phyloP scores from a whole-genome alignment of 2,888 invertebrate genomes.

The Dasypogon diadema region DNA sequence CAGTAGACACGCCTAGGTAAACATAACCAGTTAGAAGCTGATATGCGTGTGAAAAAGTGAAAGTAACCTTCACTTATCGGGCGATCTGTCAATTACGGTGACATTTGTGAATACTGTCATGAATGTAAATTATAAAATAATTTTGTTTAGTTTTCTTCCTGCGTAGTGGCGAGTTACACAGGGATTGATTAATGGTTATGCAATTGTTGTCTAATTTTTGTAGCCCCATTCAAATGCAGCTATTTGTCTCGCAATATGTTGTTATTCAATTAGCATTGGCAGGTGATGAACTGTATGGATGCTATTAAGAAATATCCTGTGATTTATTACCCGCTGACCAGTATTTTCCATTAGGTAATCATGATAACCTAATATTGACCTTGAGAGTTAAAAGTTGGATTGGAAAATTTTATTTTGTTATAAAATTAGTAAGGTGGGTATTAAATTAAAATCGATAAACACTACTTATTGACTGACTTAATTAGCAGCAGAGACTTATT shows the following conservation, averaged over 20 bases:
- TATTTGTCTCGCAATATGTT: not conserved
- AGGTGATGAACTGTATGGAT: not conserved
- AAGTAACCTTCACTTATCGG: not conserved
- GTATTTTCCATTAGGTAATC: no score
- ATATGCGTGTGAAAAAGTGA: not conserved
- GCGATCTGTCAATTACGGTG: not conserved
- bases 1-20: not conserved
- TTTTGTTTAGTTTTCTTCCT: not conserved
- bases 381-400: no score
- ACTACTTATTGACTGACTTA: no score
- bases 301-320: not conserved
- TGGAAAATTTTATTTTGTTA: no score
- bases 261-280: not conserved
- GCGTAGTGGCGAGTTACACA: not conserved
- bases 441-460: no score
- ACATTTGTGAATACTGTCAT: not conserved
- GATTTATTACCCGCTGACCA: not conserved
- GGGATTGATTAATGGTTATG: not conserved
- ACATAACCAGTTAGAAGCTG: not conserved
- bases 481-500: no score
- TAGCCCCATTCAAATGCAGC: no score
- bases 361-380: no score
- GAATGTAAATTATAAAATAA: conserved; percentile 1
- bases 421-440: no score
- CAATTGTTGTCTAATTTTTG: not conserved